Conservation (phyloP, 2,797 vertebrate genomes). For the Hylomyscus alleni region DNA sequence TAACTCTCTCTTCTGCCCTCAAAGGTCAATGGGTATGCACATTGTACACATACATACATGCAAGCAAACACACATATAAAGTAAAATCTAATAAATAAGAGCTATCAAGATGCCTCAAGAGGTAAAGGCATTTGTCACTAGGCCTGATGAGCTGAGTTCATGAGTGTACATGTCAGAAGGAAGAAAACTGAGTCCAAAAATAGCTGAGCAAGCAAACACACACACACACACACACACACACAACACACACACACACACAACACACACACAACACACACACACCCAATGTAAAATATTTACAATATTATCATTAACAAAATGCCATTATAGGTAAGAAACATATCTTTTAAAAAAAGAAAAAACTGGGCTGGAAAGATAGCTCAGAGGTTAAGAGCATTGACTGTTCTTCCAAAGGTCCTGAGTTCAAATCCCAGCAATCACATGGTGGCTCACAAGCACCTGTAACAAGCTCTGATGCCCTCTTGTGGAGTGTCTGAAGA, state of each 20-base stretch:
- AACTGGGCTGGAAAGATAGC: too few species aligned
- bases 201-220: not conserved
- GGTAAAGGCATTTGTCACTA: not conserved
- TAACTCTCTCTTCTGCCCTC: not conserved
- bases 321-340: not conserved
- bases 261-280: too few species aligned
- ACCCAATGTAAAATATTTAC: not conserved
- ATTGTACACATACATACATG: not conserved
- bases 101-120: not conserved
- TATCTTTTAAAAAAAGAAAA: not conserved
- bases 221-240: too few species aligned
- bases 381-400: too few species aligned
- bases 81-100: not conserved
- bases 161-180: not conserved
- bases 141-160: not conserved
- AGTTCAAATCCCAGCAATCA: too few species aligned
- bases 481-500: too few species aligned
- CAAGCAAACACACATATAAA: not conserved
- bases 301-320: constrained; percentile 47
- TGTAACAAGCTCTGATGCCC: too few species aligned
- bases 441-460: too few species aligned
- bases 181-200: not conserved
- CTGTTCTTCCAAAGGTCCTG: too few species aligned
- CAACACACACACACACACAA: not conserved
- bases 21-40: too few species aligned